These are phyloP conservation scores for Myoxocephalus aenaeus DNA, from an alignment of 2,797 vertebrate genomes.

Conservation along the genomic window DNA sequence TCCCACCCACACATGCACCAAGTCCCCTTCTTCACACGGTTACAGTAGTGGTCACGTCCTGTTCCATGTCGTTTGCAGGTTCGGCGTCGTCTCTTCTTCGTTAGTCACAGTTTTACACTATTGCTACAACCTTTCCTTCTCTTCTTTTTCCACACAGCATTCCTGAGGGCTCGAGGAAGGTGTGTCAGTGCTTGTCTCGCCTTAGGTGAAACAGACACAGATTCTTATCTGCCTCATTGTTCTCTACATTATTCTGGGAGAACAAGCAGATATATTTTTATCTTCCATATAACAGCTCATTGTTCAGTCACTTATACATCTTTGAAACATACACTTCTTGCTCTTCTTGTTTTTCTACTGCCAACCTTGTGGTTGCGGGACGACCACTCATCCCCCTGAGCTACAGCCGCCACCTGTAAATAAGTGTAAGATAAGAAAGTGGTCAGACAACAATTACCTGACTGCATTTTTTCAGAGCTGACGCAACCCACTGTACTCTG, in stretches of 20 bases:
- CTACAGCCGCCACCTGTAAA: too few relatives aligned
- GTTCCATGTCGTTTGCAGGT: neutral
- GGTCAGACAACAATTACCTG: too few relatives aligned
- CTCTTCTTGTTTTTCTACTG: neutral
- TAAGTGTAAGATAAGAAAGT: too few relatives aligned
- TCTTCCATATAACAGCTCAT: neutral
- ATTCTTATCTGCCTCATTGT: neutral
- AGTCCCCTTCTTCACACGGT: neutral
- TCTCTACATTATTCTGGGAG: neutral
- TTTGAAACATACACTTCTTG: neutral
- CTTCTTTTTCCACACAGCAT: conserved; percentile 31
- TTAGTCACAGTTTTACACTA: neutral
- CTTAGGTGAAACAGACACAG: conserved; percentile 22
- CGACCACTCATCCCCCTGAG: too few relatives aligned
- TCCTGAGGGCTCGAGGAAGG: conserved; percentile 49
- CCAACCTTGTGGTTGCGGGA: too few relatives aligned
- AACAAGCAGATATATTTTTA: neutral
- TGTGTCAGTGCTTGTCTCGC: conserved; percentile 57
- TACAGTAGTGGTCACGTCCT: neutral
- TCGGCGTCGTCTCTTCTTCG: neutral
- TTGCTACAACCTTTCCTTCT: neutral
- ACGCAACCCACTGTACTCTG: neutral
- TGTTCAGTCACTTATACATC: neutral
- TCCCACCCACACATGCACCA: neutral
- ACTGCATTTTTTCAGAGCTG: conserved; percentile 25